Conservation (phyloP, 1,140 invertebrate genomes). For the Drosophila carrolli region DNA sequence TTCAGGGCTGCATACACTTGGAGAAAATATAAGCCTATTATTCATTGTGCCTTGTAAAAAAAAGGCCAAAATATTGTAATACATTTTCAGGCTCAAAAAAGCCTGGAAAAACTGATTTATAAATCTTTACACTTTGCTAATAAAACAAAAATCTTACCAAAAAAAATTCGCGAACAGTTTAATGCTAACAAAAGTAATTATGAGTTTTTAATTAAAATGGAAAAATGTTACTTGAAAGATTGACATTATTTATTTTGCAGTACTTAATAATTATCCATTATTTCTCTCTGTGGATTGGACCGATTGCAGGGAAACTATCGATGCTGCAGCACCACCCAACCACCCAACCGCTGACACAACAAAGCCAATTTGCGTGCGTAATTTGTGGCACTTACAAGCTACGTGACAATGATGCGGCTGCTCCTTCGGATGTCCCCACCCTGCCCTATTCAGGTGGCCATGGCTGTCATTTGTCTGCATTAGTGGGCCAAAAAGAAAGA, state of each 20-base stretch:
- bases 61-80: no score
- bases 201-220: no score
- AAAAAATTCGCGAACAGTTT: no score
- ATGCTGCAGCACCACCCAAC: conserved; percentile 24
- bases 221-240: no score
- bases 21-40: background rate
- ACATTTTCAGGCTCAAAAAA: no score
- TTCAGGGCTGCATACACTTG: conserved; percentile 1
- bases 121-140: no score
- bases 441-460: conserved; percentile 42
- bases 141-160: no score
- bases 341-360: conserved; percentile 40
- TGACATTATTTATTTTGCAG: no score
- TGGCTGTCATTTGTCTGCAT: conserved; percentile 78
- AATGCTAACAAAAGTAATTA: background rate
- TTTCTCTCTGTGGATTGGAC: conserved; percentile 2
- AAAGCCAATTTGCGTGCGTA: conserved; percentile 82
- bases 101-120: no score
- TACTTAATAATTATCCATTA: background rate
- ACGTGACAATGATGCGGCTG: conserved; percentile 60
- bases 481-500: conserved; percentile 25
- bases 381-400: conserved; percentile 78
- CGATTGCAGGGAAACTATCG: conserved; percentile 48
- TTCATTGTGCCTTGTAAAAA: no score
- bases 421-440: background rate